Percentiles rank a stretch among this genome's conserved stretches.
phyloP scores from a whole-genome alignment of 2,113 vertebrate species.

The Proteles cristata region DNA sequence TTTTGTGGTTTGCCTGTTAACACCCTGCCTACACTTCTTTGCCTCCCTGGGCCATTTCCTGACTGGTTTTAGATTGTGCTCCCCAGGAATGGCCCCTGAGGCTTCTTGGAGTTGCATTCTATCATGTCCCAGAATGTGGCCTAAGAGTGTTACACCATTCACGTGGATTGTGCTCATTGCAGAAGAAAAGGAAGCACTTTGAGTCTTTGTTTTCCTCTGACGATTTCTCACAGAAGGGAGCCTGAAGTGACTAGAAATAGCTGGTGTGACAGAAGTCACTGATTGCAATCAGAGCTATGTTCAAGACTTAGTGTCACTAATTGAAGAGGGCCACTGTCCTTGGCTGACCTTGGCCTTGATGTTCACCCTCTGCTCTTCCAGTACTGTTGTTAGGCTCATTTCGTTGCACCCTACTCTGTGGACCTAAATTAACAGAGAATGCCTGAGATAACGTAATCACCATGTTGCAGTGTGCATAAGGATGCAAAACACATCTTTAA shows the following conservation, averaged over 20 bases:
- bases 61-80: background rate
- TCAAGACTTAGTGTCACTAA: background rate
- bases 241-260: background rate
- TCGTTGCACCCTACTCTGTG: background rate
- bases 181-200: background rate
- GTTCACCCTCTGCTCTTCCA: background rate
- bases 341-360: background rate
- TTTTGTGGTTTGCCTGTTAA: background rate
- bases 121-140: background rate
- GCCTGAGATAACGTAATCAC: background rate
- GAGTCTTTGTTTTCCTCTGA: background rate
- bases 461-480: background rate
- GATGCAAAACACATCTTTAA: background rate
- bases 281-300: background rate
- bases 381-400: background rate
- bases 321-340: background rate
- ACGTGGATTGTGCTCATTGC: background rate
- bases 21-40: background rate
- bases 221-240: background rate
- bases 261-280: background rate
- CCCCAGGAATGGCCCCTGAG: background rate
- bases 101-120: background rate
- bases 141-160: background rate
- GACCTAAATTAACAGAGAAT: background rate
- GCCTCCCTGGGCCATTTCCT: background rate